Evolutionary conservation across 2,888 invertebrate species (phyloP), one percentile per base, ranked within the genome.

Genomic region (Idaea aversata): DNA sequence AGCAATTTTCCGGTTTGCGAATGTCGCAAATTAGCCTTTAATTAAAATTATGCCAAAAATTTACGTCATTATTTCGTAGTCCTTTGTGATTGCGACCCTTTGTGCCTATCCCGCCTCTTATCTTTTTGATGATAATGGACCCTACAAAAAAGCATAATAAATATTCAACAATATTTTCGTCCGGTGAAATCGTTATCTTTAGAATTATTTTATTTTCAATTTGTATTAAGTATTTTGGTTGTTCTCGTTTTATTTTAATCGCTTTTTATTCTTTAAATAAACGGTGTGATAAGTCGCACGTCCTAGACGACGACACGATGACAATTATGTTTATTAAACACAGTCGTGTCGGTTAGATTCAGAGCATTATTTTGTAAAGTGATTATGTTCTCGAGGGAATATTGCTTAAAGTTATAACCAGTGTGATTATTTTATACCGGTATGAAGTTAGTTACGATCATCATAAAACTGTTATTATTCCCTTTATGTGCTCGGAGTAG

Each of bases 31-130:
- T 88, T 88, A 87, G 86, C 80, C 80, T 86, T 86, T 89, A 90
- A 89, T 90, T 90, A 90, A 89, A 88, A 87, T 88, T 83, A 85
- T 83, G 81, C 75, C 85, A 82, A 84, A 89, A 88, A 86, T 88
- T 78, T 80, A 78, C 79, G 83, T 85, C 87, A 87, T 88, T 87
- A 88, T 84, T 83, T 75, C 74, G 77, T 72, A 72, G 80, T 70
- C 82, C 85, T 90, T 88, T 90, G 88, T 90, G 84, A 84, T 81
- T 79, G 79, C 78, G 82, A 83, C 80, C 85, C 84, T 85, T 85
- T 80, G 81, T 77, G 75, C 75, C 74, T 78, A 75, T 77, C 75
- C 73, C 77, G 74, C 71, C 72, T 76, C 76, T 75, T 81, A 86
- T 87, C 86, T 87, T 84, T 86, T 74, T 74, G 77, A 80, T 77